These are phyloP conservation scores for Meliscaeva auricollis DNA, from an alignment of 2,888 invertebrate species.

Conservation along the genomic window DNA sequence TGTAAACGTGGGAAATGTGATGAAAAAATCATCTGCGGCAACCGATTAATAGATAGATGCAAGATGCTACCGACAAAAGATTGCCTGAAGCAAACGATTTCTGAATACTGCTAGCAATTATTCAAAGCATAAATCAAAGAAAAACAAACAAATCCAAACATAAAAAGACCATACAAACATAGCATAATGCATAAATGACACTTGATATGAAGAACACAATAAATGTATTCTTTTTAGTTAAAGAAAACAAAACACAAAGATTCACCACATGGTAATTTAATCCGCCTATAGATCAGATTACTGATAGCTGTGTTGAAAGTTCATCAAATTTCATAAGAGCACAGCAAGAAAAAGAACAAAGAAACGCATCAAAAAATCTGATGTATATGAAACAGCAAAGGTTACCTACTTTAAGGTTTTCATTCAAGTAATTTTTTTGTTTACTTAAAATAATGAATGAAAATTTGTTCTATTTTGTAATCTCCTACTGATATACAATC, in stretches of 20 bases:
- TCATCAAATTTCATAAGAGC: slow-evolving; percentile 44
- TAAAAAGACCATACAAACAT: no score
- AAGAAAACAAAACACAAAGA: slow-evolving; percentile 30
- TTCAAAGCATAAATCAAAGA: no score
- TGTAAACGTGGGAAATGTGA: no score
- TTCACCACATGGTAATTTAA: slow-evolving; percentile 66
- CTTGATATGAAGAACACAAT: slow-evolving; percentile 33
- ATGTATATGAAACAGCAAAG: slow-evolving; percentile 44
- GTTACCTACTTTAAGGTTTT: slow-evolving; percentile 63
- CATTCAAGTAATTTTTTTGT: slow-evolving; percentile 66
- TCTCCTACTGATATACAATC: background rate
- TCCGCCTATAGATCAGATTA: slow-evolving; percentile 59
- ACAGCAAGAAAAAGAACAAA: slow-evolving; percentile 17
- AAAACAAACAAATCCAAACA: no score
- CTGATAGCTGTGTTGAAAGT: slow-evolving; percentile 26
- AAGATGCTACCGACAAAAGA: no score
- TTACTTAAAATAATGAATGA: slow-evolving; percentile 53
- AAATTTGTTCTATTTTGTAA: slow-evolving; percentile 5
- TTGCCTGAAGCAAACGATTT: no score
- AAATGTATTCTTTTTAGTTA: slow-evolving; percentile 38
- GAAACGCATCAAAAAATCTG: slow-evolving; percentile 21
- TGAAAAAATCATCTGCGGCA: no score
- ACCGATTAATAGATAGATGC: no score
- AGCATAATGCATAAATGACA: slow-evolving; percentile 56
- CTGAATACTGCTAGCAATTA: no score